Evolutionary conservation across 2,113 vertebrate species (phyloP), one percentile per base, ranked within the genome.

Genomic region (Pachyramphus minor): DNA sequence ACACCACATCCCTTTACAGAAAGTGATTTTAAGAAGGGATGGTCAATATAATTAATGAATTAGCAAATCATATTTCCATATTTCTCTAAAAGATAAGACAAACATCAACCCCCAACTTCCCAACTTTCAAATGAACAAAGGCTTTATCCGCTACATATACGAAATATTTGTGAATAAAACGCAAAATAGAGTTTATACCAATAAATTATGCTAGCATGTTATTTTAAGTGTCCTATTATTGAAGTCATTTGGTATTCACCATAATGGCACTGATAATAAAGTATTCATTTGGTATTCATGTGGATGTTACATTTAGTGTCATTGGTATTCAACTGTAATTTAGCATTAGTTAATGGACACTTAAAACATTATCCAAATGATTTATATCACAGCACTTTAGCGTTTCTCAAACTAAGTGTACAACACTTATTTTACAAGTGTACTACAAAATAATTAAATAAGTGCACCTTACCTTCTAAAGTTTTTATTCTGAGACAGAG

Each of bases 391-490:
- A 86, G 95, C 58, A 96, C 89, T 96, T 82, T 76, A 79, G 90
- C 96, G 79, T 97, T 97, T 96, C 94, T 97, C 95, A 96, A 95
- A 98, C 89, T 97, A 95, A 93, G 93, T 73, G 94, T 97, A 96
- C 96, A 97, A 97, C 88, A 95, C 93, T 98, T 96, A 89, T 95
- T 98, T 96, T 96, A 93, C 63, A 97, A 97, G 95, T 96, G 95
- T 96, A 95, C 96, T 95, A 94, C 92, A 97, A 97, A 97, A 97
- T 97, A 97, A 97, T 98, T 97, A 96, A 97, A 96, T 94, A 97
- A 97, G 90, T 87, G 96, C 95, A 92, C 93, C 98, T 98, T 98
- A 98, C 98, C 98, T 98, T 98, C 97, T 97, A 97, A 96, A 96
- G 85, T 91, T 98, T 97, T 95, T 95, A 97, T 92, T 97, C 96